phyloP scores from a whole-genome alignment of 2,797 vertebrate genomes.

The Pristis pectinata region DNA sequence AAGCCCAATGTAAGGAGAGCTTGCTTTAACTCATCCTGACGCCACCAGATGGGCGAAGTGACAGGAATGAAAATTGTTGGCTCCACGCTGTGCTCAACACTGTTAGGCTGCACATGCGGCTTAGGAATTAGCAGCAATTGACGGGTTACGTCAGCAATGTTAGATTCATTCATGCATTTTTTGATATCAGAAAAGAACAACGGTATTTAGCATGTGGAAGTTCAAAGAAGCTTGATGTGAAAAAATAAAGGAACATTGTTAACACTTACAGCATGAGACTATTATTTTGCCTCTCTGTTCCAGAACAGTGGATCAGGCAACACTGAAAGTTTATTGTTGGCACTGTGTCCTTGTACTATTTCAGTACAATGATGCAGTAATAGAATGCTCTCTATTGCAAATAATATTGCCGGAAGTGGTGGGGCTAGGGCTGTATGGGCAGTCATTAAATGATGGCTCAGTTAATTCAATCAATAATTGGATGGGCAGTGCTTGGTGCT shows the following conservation, averaged over 20 bases:
- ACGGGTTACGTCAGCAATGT: not conserved
- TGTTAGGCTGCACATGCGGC: not conserved
- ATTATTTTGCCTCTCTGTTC: not conserved
- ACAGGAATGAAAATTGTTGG: not conserved
- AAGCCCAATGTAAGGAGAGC: not conserved
- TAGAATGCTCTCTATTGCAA: not conserved
- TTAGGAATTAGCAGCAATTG: not conserved
- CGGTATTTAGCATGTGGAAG: not conserved
- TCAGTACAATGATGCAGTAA: not conserved
- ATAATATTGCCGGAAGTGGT: not conserved
- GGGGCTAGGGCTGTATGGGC: too few relatives aligned
- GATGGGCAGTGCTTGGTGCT: not conserved
- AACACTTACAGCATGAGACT: too few relatives aligned
- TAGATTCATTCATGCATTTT: not conserved
- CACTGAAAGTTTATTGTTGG: not conserved
- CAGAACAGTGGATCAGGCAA: not conserved
- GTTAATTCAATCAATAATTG: not conserved
- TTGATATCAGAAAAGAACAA: not conserved
- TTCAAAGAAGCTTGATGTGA: not conserved
- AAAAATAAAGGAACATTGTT: not conserved
- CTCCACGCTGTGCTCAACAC: not conserved
- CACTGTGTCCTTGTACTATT: not conserved
- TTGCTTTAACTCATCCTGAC: not conserved
- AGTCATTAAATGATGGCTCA: not conserved
- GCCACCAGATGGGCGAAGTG: conserved; percentile 3